phyloP scores from a whole-genome alignment of 2,888 invertebrate genomes.

The Lepidonotus clava region DNA sequence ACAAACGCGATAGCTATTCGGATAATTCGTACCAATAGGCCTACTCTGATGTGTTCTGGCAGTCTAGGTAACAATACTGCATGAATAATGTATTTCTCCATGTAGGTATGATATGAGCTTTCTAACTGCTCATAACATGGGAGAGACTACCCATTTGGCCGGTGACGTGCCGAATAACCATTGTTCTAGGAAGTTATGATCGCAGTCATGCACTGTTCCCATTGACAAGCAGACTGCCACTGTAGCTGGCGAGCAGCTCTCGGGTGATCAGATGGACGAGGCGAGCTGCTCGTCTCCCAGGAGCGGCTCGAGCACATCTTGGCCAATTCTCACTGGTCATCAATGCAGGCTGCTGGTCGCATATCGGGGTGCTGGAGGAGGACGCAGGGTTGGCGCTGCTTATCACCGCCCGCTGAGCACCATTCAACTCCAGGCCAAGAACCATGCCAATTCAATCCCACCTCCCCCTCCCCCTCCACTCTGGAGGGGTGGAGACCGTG shows the following conservation, averaged over 20 bases:
- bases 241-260: background rate
- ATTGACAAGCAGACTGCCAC: constrained; percentile 18
- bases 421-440: constrained; percentile 36
- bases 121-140: no score
- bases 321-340: background rate
- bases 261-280: background rate
- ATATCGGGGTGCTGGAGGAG: constrained; percentile 17
- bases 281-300: background rate
- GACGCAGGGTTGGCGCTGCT: background rate
- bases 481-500: background rate
- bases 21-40: no score
- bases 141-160: background rate
- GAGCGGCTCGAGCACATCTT: background rate
- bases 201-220: background rate
- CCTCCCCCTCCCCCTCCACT: background rate
- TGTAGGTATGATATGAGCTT: no score
- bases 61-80: no score
- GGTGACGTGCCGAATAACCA: background rate
- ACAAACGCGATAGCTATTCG: no score
- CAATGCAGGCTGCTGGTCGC: background rate
- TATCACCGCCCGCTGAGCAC: background rate
- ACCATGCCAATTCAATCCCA: constrained; percentile 45
- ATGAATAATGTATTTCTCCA: no score
- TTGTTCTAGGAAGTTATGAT: background rate
- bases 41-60: no score